phyloP scores from a whole-genome alignment of 2,888 invertebrate species.

The Peribatodes rhomboidaria region DNA sequence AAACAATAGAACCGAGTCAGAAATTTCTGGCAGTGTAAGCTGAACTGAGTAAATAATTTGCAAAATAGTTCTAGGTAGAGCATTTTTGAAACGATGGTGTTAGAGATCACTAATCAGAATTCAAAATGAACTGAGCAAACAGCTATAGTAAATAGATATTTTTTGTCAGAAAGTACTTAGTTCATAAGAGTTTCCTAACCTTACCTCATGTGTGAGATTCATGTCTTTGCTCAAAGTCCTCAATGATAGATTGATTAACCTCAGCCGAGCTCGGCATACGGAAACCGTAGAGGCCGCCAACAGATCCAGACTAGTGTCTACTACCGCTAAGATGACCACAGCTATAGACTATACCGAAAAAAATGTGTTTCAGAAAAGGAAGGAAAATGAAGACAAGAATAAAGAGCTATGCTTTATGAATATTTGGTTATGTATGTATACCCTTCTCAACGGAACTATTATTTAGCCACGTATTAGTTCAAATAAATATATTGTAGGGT shows the following conservation, averaged over 20 bases:
- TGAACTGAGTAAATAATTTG: neutral
- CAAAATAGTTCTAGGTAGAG: neutral
- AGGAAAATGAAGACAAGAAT: too few species aligned
- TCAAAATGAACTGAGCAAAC: too few species aligned
- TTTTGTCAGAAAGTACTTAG: too few species aligned
- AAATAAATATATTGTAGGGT: too few species aligned
- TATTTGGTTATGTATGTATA: too few species aligned
- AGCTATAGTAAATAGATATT: too few species aligned
- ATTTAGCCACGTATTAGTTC: too few species aligned
- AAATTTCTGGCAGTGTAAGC: too few species aligned
- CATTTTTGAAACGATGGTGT: neutral
- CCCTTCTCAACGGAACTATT: too few species aligned
- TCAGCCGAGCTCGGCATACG: constrained; percentile 71
- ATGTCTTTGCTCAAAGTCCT: constrained; percentile 55
- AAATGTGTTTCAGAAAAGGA: neutral
- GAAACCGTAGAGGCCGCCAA: constrained; percentile 61
- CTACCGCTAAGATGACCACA: constrained; percentile 62
- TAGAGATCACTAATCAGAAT: constrained; percentile 16
- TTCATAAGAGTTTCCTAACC: too few species aligned
- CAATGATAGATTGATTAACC: constrained; percentile 67
- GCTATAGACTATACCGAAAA: constrained; percentile 61
- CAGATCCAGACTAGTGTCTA: constrained; percentile 75
- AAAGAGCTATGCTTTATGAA: too few species aligned
- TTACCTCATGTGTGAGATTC: constrained; percentile 24
- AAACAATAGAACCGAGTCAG: too few species aligned